Base-by-base conservation (phyloP, 2,797 vertebrate species). In the Hephaestus fuliginosus region DNA sequence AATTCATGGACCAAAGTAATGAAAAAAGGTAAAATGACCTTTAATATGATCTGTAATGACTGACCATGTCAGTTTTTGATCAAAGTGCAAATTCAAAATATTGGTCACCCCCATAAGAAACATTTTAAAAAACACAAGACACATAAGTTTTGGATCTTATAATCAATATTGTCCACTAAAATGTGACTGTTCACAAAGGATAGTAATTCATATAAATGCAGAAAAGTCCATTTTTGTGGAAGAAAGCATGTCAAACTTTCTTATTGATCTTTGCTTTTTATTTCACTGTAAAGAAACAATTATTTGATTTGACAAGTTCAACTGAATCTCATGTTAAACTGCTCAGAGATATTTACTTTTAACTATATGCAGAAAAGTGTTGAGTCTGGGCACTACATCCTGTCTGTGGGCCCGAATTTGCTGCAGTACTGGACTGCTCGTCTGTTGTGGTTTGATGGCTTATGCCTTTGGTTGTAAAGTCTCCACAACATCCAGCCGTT, bases 361-460 rank as follows among this genome's bases (percentile, higher is more conserved):
- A 68, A 67, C 56, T 17, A 14, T 20, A 63, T 18, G 49, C 72
- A 78, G n/a, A 52, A 58, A 60, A 1, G 7, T 22, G 30, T 60
- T 65, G 28, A 57, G 39, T 36, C 20, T 51, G 67, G 79, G 64
- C 63, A 68, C 48, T 68, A 20, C 80, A 73, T 78, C 73, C 43
- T 84, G 81, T 75, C 43, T 62, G 36, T 70, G 48, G 67, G 64
- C 44, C 80, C 3, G 0, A 15, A 49, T 78, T 44, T 55, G 49
- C 57, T 80, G 51, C 46, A 74, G 46, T 41, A 25, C 17, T 77
- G 1, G 0, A 62, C 28, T 75, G 44, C 43, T 65, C 28, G 11
- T 76, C 62, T 81, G 62, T 77, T 80, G 69, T 79, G 63, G 82
- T 82, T 81, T 74, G 17, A 74, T 76, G 51, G 66, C 43, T 76